Conservation (phyloP, 2,113 vertebrate genomes). For the Clupea harengus region DNA sequence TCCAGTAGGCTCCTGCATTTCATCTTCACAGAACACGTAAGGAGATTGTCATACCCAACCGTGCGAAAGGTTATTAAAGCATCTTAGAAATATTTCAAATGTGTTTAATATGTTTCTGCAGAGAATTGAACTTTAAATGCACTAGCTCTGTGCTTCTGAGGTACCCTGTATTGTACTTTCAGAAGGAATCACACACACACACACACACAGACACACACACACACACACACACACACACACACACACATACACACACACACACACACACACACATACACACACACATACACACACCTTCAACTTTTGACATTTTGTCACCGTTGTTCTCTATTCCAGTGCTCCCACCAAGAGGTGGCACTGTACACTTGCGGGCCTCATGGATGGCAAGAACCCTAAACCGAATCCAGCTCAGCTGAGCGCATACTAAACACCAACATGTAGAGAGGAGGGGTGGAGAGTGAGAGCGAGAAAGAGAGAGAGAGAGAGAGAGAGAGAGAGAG, state of each 20-base stretch:
- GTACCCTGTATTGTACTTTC: not conserved
- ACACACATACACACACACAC: not conserved
- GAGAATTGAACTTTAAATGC: not conserved
- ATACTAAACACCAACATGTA: slow-evolving; percentile 39
- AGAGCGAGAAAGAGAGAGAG: not conserved
- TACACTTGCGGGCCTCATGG: slow-evolving; percentile 53
- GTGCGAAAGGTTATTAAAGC: not conserved
- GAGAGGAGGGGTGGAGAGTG: slow-evolving; percentile 22
- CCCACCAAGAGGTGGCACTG: slow-evolving; percentile 68
- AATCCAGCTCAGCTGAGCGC: slow-evolving; percentile 46
- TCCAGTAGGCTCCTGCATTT: slow-evolving; percentile 24
- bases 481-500: not conserved
- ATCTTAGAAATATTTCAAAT: not conserved
- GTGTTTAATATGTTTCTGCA: not conserved
- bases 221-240: not conserved
- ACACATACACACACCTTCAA: not conserved
- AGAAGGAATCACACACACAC: not conserved
- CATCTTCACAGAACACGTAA: slow-evolving; percentile 29
- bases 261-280: not conserved
- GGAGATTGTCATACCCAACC: slow-evolving; percentile 15
- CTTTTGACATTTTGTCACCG: not conserved
- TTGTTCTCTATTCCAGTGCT: not conserved
- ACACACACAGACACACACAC: not conserved
- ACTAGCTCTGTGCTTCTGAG: not conserved
- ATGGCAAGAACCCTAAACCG: slow-evolving; percentile 37